A percentile compares a stretch with the other conserved stretches of the same genome.
phyloP scores from a whole-genome alignment of 2,888 invertebrate species.

The Malachius bipustulatus region DNA sequence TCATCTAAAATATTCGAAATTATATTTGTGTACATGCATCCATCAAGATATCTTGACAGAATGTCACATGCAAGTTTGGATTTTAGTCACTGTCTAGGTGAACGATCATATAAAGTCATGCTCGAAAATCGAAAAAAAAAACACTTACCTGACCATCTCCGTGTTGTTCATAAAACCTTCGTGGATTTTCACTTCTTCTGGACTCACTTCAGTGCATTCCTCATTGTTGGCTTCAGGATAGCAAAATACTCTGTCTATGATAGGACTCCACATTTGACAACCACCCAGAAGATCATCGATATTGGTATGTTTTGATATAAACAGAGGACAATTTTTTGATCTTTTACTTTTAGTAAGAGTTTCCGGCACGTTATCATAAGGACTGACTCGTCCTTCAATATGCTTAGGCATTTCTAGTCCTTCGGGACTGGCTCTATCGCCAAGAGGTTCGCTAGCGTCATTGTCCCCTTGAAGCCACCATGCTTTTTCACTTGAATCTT shows the following conservation, averaged over 20 bases:
- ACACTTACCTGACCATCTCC: no score
- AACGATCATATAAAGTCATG: no score
- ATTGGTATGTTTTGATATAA: conserved; percentile 75
- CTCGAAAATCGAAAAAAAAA: no score
- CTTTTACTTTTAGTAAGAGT: conserved; percentile 23
- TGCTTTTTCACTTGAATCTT: conserved; percentile 41
- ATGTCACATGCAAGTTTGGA: no score
- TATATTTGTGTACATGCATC: no score
- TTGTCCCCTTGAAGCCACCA: conserved; percentile 47
- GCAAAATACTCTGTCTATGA: conserved; percentile 45
- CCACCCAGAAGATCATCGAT: conserved; percentile 80
- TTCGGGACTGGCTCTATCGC: conserved; percentile 71
- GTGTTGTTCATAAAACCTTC: conserved; percentile 59
- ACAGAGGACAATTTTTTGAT: conserved; percentile 42
- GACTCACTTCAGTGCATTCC: conserved; percentile 61
- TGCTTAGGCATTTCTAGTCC: conserved; percentile 47
- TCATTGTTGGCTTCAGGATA: conserved; percentile 27
- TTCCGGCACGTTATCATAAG: conserved; percentile 56
- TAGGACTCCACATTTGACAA: conserved; percentile 49
- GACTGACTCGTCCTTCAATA: conserved; percentile 45
- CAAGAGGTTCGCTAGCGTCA: conserved; percentile 47
- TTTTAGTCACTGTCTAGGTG: no score
- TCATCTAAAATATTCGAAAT: no score
- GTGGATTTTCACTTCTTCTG: conserved; percentile 60
- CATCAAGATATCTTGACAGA: no score